Evolutionary conservation across 2,888 invertebrate species (phyloP), one percentile per base, ranked within the genome.

Genomic region (Ectemnius continuus): DNA sequence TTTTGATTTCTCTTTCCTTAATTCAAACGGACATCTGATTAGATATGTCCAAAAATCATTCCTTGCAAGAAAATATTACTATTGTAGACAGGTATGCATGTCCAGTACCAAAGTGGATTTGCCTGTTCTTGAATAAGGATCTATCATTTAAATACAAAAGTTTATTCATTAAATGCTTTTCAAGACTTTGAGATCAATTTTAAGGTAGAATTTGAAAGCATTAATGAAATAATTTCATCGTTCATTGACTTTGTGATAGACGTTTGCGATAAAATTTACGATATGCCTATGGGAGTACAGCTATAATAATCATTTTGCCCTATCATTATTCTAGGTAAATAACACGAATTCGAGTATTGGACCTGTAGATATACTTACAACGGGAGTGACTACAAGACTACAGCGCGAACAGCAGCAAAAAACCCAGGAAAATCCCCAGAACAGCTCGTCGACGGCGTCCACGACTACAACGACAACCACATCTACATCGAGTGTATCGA

Each of bases 371-470:
- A 94, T 95, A 71, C 92, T 96, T 85, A 94, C 95, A 16, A 94
- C 96, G 64, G 97, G 97, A 13, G 97, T 97, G 76, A 97, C 96
- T 86, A 97, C 97, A 45, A 92, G 97, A 77, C 93, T 96, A 87
- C 97, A 97, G 91, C 93, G 97, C 16, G 96, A 96, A 86, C 94
- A 95, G 90, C 94, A 94, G 88, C 94, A 94, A 85, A 94, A 94
- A 87, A 94, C 94, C 8, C 93, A 91, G 89, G 94, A 91, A 89
- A 89, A 90, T 83, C 90, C 90, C 62, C 89, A 89, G 67, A 89
- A 81, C 75, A 87, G 80, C 82, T 81, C 86, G 28, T 61, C 87
- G 48, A 75, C 86, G 66, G 76, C 89, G 59, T 80, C 88, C 23
- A 76, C 88, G 46, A 78, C 85, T 57, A 83, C 86, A 61, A 83